These are phyloP conservation scores for Enteromius treurensis DNA, from an alignment of 2,797 vertebrate species.

Conservation along the genomic window DNA sequence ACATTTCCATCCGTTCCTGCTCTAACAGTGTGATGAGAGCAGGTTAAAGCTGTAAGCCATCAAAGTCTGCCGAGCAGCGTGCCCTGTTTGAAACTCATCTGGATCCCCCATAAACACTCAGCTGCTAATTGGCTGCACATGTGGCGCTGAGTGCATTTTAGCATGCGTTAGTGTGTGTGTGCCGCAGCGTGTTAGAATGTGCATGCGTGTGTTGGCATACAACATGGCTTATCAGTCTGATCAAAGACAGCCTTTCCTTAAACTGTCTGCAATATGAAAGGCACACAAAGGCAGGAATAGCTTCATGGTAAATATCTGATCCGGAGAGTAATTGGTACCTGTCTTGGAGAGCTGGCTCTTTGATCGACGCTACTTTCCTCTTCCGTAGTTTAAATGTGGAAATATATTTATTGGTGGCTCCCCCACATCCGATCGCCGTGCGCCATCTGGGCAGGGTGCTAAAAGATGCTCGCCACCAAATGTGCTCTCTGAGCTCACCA, in stretches of 20 bases:
- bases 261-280: slow-evolving; percentile 57
- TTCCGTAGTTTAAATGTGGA: slow-evolving; percentile 69
- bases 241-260: slow-evolving; percentile 60
- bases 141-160: slow-evolving; percentile 51
- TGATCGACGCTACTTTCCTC: slow-evolving; percentile 61
- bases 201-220: slow-evolving; percentile 58
- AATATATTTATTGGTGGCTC: slow-evolving; percentile 67
- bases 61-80: slow-evolving; percentile 52
- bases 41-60: slow-evolving; percentile 59
- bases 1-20: slow-evolving; percentile 44
- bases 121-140: slow-evolving; percentile 65
- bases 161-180: slow-evolving; percentile 38
- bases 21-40: slow-evolving; percentile 50
- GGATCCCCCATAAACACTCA: slow-evolving; percentile 64
- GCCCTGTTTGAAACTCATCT: slow-evolving; percentile 63
- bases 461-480: slow-evolving; percentile 24
- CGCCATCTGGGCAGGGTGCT: slow-evolving; percentile 63
- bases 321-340: slow-evolving; percentile 67
- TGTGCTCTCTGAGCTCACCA: background rate
- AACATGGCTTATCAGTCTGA: slow-evolving; percentile 60
- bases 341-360: slow-evolving; percentile 59
- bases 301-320: slow-evolving; percentile 67
- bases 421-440: slow-evolving; percentile 63
- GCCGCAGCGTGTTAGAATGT: slow-evolving; percentile 36
- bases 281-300: slow-evolving; percentile 35